These are phyloP conservation scores for Lycia hirtaria DNA, from an alignment of 2,888 invertebrate genomes.

Conservation along the genomic window DNA sequence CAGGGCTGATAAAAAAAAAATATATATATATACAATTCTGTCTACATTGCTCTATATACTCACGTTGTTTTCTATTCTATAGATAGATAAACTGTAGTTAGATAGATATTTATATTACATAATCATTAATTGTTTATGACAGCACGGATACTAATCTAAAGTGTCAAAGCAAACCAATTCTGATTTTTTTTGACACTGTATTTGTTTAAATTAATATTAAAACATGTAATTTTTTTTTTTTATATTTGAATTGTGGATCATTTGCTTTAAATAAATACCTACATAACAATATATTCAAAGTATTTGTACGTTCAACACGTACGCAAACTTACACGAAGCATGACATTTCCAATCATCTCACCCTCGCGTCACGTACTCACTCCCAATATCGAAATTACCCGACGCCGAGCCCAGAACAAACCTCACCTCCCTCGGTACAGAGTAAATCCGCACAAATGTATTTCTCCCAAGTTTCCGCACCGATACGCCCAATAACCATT, in stretches of 20 bases:
- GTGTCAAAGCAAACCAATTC: too few species aligned
- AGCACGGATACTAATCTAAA: too few species aligned
- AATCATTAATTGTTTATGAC: too few species aligned
- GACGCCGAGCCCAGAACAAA: constrained; percentile 11
- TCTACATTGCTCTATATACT: too few species aligned
- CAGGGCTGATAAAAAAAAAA: too few species aligned
- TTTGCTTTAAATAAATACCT: constrained; percentile 8
- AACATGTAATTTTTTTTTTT: too few species aligned
- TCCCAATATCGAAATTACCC: constrained; percentile 13
- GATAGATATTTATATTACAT: too few species aligned
- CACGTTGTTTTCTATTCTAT: too few species aligned
- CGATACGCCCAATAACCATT: constrained; percentile 50
- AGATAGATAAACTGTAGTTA: too few species aligned
- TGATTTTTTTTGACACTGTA: too few species aligned
- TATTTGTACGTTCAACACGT: constrained; percentile 7
- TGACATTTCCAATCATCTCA: constrained; percentile 11
- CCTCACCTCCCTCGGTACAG: constrained; percentile 24
- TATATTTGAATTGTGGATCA: constrained; percentile 28
- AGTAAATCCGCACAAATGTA: constrained; percentile 32
- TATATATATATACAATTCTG: too few species aligned
- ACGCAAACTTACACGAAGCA: constrained; percentile 1
- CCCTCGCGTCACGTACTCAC: constrained; percentile 13
- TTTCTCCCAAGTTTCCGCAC: constrained; percentile 33
- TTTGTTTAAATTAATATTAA: too few species aligned
- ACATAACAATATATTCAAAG: neutral